Conservation (phyloP, 2,888 invertebrate genomes). For the Serrognathus titanus region DNA sequence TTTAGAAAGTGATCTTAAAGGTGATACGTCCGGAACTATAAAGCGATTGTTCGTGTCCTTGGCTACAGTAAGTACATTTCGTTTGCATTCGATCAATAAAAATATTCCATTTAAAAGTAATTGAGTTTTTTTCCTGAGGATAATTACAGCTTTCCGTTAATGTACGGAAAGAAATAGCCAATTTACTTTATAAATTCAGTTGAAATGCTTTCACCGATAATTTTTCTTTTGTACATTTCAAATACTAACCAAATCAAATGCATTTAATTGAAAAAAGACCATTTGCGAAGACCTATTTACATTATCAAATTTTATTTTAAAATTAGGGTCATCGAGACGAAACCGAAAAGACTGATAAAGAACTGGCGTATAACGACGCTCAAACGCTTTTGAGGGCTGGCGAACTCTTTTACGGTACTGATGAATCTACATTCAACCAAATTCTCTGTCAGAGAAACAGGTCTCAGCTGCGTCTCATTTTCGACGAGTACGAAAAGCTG, state of each 20-base stretch:
- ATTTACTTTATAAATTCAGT: no score
- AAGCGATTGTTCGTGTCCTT: slow-evolving; percentile 83
- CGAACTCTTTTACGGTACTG: slow-evolving; percentile 68
- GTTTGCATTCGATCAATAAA: no score
- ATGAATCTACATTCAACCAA: slow-evolving; percentile 81
- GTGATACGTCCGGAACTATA: slow-evolving; percentile 90
- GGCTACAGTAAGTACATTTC: slow-evolving; percentile 54
- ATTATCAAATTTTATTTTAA: not conserved
- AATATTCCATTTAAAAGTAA: no score
- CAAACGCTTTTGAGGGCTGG: slow-evolving; percentile 74
- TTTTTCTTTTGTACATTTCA: no score
- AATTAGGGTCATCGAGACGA: slow-evolving; percentile 75
- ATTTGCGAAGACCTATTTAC: no score
- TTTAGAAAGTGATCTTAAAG: slow-evolving; percentile 77
- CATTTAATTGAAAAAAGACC: no score
- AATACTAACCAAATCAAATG: no score
- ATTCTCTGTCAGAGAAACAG: slow-evolving; percentile 76
- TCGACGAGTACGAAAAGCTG: slow-evolving; percentile 67
- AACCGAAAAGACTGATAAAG: slow-evolving; percentile 67
- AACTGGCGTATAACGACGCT: slow-evolving; percentile 76
- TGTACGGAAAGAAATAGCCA: no score
- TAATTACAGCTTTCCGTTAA: no score
- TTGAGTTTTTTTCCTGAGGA: no score
- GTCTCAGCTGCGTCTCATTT: slow-evolving; percentile 57
- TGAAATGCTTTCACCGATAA: no score